Conservation (phyloP, 2,113 vertebrate species). For the Diadophis punctatus region DNA sequence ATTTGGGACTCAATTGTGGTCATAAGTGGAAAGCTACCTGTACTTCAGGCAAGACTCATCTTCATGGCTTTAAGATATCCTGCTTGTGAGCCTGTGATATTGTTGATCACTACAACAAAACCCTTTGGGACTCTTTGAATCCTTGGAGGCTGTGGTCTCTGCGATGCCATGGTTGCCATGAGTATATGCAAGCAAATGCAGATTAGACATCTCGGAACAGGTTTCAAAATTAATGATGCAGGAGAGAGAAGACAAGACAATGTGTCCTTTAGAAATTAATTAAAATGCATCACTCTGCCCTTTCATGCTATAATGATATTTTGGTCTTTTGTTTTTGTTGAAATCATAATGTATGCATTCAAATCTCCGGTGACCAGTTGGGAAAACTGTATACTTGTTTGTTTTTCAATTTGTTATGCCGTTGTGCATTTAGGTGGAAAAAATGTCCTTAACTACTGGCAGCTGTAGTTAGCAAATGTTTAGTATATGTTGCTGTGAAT, state of each 20-base stretch:
- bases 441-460: background rate
- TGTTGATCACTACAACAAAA: constrained; percentile 1
- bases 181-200: constrained; percentile 4
- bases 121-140: background rate
- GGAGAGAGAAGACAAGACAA: background rate
- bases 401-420: constrained; percentile 8
- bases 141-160: background rate
- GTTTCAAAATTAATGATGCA: constrained; percentile 21
- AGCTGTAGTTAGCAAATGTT: background rate
- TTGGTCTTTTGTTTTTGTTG: background rate
- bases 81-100: background rate
- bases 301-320: background rate
- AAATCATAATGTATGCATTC: constrained; percentile 7
- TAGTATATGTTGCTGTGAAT: background rate
- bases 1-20: background rate
- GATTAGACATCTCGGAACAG: constrained; percentile 6
- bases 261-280: constrained; percentile 27
- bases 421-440: constrained; percentile 8
- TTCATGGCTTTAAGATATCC: background rate
- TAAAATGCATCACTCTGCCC: constrained; percentile 11
- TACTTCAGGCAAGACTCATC: background rate
- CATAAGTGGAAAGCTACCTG: background rate
- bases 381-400: background rate
- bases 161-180: background rate
- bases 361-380: background rate